Evolutionary conservation across 2,113 vertebrate species (phyloP).

Genomic region (Steatornis caripensis): DNA sequence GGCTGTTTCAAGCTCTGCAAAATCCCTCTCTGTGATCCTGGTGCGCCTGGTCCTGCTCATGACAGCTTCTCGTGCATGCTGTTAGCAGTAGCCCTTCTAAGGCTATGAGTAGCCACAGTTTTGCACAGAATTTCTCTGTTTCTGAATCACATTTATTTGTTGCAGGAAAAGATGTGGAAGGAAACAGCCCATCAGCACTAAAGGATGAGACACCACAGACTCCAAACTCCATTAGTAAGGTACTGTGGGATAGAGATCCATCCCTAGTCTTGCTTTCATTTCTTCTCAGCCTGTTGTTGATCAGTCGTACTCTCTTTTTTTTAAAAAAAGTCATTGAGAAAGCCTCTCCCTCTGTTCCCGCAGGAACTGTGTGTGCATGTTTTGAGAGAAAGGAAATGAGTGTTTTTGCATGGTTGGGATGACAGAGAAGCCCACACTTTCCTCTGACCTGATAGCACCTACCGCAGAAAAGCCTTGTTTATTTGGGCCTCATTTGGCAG

Average conservation of each 20-base stretch:
- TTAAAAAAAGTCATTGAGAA: background rate
- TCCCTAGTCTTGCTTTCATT: background rate
- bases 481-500: background rate
- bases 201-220: constrained; percentile 86
- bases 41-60: background rate
- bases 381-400: background rate
- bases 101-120: background rate
- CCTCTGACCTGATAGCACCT: background rate
- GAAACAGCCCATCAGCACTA: constrained; percentile 69
- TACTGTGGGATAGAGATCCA: constrained; percentile 46
- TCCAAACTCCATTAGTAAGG: constrained; percentile 84
- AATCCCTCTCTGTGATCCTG: background rate
- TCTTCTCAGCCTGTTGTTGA: background rate
- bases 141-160: constrained; percentile 15
- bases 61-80: background rate
- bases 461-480: background rate
- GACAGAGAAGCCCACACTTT: background rate
- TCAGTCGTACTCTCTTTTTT: background rate
- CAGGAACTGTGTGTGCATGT: background rate
- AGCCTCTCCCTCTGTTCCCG: background rate
- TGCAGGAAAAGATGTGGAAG: constrained; percentile 87
- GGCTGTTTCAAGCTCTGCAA: background rate
- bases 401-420: background rate
- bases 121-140: background rate
- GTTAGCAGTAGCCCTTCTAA: background rate